Evolutionary conservation across 2,888 invertebrate genomes (phyloP), one percentile per base, ranked within the genome.

Genomic region (Lottia gigantea): DNA sequence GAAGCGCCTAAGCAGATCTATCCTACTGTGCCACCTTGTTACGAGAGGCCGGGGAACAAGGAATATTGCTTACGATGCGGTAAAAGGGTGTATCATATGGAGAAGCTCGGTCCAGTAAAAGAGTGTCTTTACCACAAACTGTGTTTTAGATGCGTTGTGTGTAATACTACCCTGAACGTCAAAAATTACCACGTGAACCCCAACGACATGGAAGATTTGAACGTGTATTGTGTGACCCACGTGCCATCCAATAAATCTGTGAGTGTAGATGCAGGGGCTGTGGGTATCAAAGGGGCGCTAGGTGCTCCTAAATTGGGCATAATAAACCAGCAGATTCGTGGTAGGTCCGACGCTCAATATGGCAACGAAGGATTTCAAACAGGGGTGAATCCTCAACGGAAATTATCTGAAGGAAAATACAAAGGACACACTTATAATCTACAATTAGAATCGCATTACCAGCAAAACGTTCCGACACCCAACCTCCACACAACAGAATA

Each of bases 61-160:
- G 79, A 81, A 66, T 74, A 77, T 63, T 83, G 83, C 65, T 75
- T 80, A 46, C 71, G 74, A 11, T 83, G 83, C 66, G 74, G 75
- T 75, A 81, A 79, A 67, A 83, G 80, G 70, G 81, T 83, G 0
- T 84, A 84, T 68, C 78, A 78, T 16, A 80, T 84, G 80, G 83
- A 84, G 67, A 79, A 77, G 55, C 62, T 78, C 1, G 83, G 83
- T 0, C 83, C 83, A 8, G 75, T 80, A 0, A 76, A 80, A 62
- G 82, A 79, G 16, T 83, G 78, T 16, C 76, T 82, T 26, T 84
- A 81, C 64, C 83, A 84, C 67, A 83, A 83, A 71, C 73, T 71
- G 8, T 84, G 83, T 66, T 84, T 84, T 65, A 73, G 75, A n/a
- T 84, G 83, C 67, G 79, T 76, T 25, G 73, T 72, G 3, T 83